Evolutionary conservation across 2,888 invertebrate species (phyloP), one percentile per base, ranked within the genome.

Genomic region (Eurytoma californica): DNA sequence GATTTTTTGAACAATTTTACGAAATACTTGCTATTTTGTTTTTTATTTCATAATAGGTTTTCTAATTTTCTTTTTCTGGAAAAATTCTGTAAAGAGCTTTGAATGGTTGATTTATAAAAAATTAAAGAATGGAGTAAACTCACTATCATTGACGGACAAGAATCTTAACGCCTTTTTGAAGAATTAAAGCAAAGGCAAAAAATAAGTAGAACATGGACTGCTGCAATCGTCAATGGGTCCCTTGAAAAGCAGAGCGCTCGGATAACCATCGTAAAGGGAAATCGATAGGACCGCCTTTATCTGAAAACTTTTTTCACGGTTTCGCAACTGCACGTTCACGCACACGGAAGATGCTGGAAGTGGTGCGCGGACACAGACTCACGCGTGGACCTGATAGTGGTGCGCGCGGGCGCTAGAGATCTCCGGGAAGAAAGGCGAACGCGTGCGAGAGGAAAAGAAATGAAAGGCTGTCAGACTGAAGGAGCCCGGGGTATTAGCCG

Each of bases 401-500:
- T n/a, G 61, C 53, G 51, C 4, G 39, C n/a, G n/a, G n/a, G n/a
- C n/a, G n/a, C n/a, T n/a, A 30, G 63, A 63, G 39, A 63, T 39
- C 24, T 18, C 61, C 3, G n/a, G 24, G 65, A 69, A 63, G 63
- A 58, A 66, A 72, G 77, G 55, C 57, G 69, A 72, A 63, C 68
- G 55, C 20, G 70, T 13, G 82, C 81, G 82, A 82, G 84, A 83
- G 83, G 84, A 86, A 87, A 86, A 86, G 87, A 86, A 87, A 87
- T 87, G 88, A 87, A 87, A 88, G 86, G 87, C 86, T 87, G 87
- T 88, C 87, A 86, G 87, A 39, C 53, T 39, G 69, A 84, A 86
- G 82, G 84, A 84, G 85, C 84, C 83, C 58, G 84, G 85, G 89
- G 89, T 89, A 89, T 89, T 89, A 89, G 89, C 84, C 84, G 83